Percentiles rank a stretch among this genome's conserved stretches.
These are phyloP conservation scores for Ypsolopha scabrella DNA, from an alignment of 2,888 invertebrate genomes.

Conservation along the genomic window DNA sequence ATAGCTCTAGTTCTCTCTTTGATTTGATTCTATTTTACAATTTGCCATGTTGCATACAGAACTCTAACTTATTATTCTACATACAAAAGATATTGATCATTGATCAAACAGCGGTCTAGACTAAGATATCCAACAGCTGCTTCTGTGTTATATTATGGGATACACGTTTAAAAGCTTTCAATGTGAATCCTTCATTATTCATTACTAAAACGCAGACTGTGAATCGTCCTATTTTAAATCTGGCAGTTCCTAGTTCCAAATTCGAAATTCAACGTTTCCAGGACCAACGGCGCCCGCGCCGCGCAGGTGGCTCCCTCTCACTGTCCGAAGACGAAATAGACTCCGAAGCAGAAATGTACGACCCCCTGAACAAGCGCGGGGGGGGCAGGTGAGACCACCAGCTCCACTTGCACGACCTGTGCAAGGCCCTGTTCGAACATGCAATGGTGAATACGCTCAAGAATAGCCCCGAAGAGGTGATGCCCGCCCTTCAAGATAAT, in stretches of 20 bases:
- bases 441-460: constrained; percentile 11
- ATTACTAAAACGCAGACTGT: too few species aligned
- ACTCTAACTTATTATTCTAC: too few species aligned
- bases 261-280: constrained; percentile 20
- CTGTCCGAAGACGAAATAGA: constrained; percentile 87
- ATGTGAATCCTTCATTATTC: too few species aligned
- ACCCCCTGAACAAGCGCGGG: constrained; percentile 53
- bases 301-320: constrained; percentile 84
- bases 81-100: too few species aligned
- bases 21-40: too few species aligned
- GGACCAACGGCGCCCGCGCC: constrained; percentile 70
- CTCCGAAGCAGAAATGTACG: constrained; percentile 71
- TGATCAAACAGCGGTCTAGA: too few species aligned
- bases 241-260: neutral
- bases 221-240: too few species aligned
- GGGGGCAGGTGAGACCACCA: constrained; percentile 57
- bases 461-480: constrained; percentile 12
- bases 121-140: too few species aligned
- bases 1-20: too few species aligned
- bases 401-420: constrained; percentile 53
- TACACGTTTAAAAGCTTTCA: too few species aligned
- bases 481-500: constrained; percentile 11
- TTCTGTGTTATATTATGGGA: too few species aligned
- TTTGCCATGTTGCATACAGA: too few species aligned
- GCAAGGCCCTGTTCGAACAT: constrained; percentile 55